A percentile compares a stretch with the other conserved stretches of the same genome.
phyloP scores from a whole-genome alignment of 2,888 invertebrate genomes.

The Oeneis ivallda region DNA sequence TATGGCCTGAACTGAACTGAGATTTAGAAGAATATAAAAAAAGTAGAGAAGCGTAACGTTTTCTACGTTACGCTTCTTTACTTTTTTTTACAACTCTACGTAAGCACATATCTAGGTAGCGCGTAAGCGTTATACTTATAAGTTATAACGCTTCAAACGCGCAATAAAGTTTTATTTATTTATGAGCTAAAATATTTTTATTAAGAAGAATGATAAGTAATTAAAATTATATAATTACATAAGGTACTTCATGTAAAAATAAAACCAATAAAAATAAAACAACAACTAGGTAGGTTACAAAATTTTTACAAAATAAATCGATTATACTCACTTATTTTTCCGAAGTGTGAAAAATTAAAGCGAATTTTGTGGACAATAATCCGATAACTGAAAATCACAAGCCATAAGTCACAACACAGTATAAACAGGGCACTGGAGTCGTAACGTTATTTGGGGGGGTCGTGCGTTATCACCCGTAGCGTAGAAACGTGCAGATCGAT shows the following conservation, averaged over 20 bases:
- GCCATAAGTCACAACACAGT: conserved; percentile 51
- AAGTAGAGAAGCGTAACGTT: no score
- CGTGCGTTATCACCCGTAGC: conserved; percentile 60
- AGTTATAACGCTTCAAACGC: no score
- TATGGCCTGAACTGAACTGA: no score
- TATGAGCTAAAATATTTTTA: background rate
- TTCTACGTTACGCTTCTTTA: no score
- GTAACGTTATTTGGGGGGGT: conserved; percentile 64
- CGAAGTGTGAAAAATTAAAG: conserved; percentile 29
- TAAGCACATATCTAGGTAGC: no score
- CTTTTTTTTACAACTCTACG: no score
- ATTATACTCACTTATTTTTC: conserved; percentile 19
- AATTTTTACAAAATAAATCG: background rate
- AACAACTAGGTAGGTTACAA: background rate
- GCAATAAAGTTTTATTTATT: no score
- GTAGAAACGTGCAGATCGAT: conserved; percentile 74
- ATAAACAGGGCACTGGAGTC: conserved; percentile 55
- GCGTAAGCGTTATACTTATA: no score
- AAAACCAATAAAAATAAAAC: background rate
- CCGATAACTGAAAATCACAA: conserved; percentile 49
- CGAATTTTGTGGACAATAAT: conserved; percentile 42
- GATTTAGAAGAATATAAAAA: no score
- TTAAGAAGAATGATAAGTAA: no score
- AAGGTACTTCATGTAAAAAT: background rate
- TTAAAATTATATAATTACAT: no score